phyloP scores from a whole-genome alignment of 2,888 invertebrate genomes.

The Melanostoma scalare region DNA sequence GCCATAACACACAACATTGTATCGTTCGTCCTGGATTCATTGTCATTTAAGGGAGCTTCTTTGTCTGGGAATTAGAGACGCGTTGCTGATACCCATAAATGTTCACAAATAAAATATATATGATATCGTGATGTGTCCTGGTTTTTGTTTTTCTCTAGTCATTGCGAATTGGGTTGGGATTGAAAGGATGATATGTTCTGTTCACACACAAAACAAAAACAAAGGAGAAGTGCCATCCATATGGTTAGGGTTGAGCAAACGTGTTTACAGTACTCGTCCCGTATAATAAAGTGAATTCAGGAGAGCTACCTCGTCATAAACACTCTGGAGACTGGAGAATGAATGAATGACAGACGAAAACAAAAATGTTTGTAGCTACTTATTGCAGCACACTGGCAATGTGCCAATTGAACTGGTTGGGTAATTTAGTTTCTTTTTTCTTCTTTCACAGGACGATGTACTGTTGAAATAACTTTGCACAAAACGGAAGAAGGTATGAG shows the following conservation, averaged over 20 bases:
- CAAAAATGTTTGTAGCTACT: constrained; percentile 26
- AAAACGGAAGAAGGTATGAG: neutral
- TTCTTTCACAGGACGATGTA: constrained; percentile 39
- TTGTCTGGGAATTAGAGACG: constrained; percentile 61
- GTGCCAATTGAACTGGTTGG: constrained; percentile 65
- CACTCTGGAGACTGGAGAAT: constrained; percentile 1
- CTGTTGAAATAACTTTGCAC: constrained; percentile 56
- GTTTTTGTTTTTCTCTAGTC: neutral
- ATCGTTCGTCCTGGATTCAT: constrained; percentile 30
- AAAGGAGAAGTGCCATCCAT: constrained; percentile 35
- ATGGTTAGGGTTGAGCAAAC: constrained; percentile 64
- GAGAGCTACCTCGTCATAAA: constrained; percentile 44
- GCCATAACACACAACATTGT: constrained; percentile 30
- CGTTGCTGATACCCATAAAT: constrained; percentile 40
- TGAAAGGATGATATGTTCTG: neutral
- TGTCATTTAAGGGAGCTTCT: constrained; percentile 36
- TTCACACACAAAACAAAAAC: constrained; percentile 13
- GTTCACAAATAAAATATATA: constrained; percentile 47
- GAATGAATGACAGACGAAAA: neutral
- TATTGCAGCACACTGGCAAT: constrained; percentile 40
- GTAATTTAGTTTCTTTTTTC: constrained; percentile 51
- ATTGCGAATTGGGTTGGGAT: constrained; percentile 3
- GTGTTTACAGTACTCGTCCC: constrained; percentile 52
- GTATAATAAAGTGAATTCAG: constrained; percentile 42
- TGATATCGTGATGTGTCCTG: constrained; percentile 28